These are phyloP conservation scores for Crematogaster levior DNA, from an alignment of 2,888 invertebrate genomes.

Conservation along the genomic window DNA sequence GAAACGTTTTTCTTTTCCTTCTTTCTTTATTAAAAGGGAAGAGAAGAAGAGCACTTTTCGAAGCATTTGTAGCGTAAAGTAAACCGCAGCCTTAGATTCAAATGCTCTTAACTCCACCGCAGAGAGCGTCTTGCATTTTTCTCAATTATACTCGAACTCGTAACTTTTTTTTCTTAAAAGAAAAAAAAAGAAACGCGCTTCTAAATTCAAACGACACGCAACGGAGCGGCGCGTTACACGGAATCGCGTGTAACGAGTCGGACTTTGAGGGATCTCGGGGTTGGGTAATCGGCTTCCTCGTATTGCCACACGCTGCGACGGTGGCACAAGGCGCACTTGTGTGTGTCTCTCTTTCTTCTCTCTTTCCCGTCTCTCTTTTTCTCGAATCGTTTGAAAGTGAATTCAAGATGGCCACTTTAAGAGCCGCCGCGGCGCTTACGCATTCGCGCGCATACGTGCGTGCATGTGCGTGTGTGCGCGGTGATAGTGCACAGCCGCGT, in stretches of 20 bases:
- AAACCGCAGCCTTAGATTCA: neutral
- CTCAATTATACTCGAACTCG: slow-evolving; percentile 9
- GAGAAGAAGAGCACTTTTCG: too few species aligned
- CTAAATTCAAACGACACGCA: slow-evolving; percentile 49
- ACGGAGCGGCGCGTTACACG: slow-evolving; percentile 54
- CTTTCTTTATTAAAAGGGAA: too few species aligned
- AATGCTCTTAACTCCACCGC: slow-evolving; percentile 31
- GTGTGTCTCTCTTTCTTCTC: slow-evolving; percentile 49
- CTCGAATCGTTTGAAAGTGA: slow-evolving; percentile 78
- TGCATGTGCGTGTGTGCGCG: slow-evolving; percentile 48
- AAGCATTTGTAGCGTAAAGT: too few species aligned
- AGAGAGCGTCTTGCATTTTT: slow-evolving; percentile 37
- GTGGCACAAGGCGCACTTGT: slow-evolving; percentile 58
- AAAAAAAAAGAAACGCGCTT: neutral
- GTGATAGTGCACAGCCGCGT: slow-evolving; percentile 76
- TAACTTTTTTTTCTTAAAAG: slow-evolving; percentile 10
- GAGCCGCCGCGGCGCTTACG: slow-evolving; percentile 40
- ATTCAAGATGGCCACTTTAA: slow-evolving; percentile 80
- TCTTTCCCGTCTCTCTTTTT: slow-evolving; percentile 21
- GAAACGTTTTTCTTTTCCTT: too few species aligned
- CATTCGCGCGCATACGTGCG: slow-evolving; percentile 29
- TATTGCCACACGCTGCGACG: slow-evolving; percentile 77
- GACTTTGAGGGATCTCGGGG: slow-evolving; percentile 69
- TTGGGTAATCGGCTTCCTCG: slow-evolving; percentile 84
- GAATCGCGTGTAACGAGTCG: slow-evolving; percentile 67